These are phyloP conservation scores for Phymatocera aterrima DNA, from an alignment of 2,888 invertebrate species.

Conservation along the genomic window DNA sequence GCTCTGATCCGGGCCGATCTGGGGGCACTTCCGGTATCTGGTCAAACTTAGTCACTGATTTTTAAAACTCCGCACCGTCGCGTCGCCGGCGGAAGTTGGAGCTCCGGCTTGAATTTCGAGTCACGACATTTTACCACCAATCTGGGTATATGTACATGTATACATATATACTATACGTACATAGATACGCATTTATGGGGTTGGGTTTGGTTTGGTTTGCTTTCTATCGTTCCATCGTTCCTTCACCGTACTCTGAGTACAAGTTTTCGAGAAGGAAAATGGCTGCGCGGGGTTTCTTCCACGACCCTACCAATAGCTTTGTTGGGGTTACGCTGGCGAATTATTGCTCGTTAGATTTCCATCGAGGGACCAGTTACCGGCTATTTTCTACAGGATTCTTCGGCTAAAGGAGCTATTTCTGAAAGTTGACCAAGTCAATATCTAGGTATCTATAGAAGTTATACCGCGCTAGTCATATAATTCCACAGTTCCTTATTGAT, in stretches of 20 bases:
- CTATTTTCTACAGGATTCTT: constrained; percentile 46
- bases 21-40: constrained; percentile 30
- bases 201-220: constrained; percentile 22
- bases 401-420: constrained; percentile 44
- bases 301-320: constrained; percentile 52
- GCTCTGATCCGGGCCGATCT: constrained; percentile 17
- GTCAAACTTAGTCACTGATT: constrained; percentile 17
- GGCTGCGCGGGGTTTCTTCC: constrained; percentile 44
- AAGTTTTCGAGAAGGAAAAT: constrained; percentile 39
- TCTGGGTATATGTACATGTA: neutral
- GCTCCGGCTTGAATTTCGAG: neutral
- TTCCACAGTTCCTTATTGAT: constrained; percentile 39
- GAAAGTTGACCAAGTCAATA: constrained; percentile 45
- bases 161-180: no score
- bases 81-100: constrained; percentile 33
- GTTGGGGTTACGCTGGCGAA: constrained; percentile 52
- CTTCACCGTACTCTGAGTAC: constrained; percentile 38
- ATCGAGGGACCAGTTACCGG: constrained; percentile 49
- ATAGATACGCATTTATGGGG: constrained; percentile 33
- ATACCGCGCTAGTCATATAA: constrained; percentile 25
- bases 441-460: constrained; percentile 39
- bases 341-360: constrained; percentile 60
- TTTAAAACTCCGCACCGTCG: constrained; percentile 28
- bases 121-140: constrained; percentile 22
- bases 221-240: constrained; percentile 42